A percentile compares a stretch with the other conserved stretches of the same genome.
Evolutionary conservation across 2,113 vertebrate genomes (phyloP).

Genomic region (Cynoglossus semilaevis): DNA sequence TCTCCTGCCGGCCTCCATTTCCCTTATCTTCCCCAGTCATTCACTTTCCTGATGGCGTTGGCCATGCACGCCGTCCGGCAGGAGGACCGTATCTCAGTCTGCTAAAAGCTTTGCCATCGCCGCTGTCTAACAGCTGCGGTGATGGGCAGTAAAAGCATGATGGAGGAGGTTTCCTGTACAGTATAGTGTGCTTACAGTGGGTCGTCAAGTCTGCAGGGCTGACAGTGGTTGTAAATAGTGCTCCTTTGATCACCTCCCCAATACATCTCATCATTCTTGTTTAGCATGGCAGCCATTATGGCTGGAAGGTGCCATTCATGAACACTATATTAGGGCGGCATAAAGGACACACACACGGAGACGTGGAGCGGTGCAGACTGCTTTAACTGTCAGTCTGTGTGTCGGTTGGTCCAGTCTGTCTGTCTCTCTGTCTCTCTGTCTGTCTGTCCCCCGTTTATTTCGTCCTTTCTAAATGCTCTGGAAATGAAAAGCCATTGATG

Average conservation of each 20-base stretch:
- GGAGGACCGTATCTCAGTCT: conserved; percentile 62
- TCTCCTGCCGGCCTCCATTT: conserved; percentile 59
- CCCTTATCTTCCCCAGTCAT: conserved; percentile 65
- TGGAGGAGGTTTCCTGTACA: conserved; percentile 64
- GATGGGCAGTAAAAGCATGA: conserved; percentile 75
- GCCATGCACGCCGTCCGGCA: conserved; percentile 59
- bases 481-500: conserved; percentile 26
- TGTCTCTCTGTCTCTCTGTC: neutral
- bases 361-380: conserved; percentile 1
- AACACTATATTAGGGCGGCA: conserved; percentile 34
- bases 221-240: conserved; percentile 72
- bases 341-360: conserved; percentile 31
- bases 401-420: neutral
- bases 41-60: conserved; percentile 67
- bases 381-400: neutral
- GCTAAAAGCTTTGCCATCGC: conserved; percentile 73
- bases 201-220: conserved; percentile 61
- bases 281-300: conserved; percentile 65
- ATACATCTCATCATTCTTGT: conserved; percentile 66
- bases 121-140: conserved; percentile 64
- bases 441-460: neutral
- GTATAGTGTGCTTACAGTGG: conserved; percentile 65
- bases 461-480: conserved; percentile 18
- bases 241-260: conserved; percentile 70
- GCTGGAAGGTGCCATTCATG: conserved; percentile 48